These are phyloP conservation scores for Dysmachus trigonus DNA, from an alignment of 2,888 invertebrate species.

Conservation along the genomic window DNA sequence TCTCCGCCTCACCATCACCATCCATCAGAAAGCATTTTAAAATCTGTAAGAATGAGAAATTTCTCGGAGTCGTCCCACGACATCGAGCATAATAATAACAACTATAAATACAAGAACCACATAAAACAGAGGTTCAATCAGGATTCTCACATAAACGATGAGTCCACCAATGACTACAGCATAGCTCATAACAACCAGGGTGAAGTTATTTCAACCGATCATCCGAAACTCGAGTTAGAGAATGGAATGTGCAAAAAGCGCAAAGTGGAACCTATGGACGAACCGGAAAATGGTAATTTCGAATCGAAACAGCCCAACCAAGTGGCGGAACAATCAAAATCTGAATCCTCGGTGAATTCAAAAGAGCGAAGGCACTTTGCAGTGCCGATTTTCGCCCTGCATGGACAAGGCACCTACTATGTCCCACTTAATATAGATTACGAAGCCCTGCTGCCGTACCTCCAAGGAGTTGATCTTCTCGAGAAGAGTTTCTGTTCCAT, in stretches of 20 bases:
- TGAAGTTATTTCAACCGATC: neutral
- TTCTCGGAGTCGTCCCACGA: conserved; percentile 64
- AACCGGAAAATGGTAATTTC: neutral
- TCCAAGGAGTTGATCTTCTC: conserved; percentile 70
- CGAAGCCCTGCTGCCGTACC: conserved; percentile 74
- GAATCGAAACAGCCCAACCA: neutral
- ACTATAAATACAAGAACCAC: conserved; percentile 94
- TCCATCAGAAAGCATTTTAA: conserved; percentile 47
- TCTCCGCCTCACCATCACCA: conserved; percentile 55
- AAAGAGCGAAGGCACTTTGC: conserved; percentile 60
- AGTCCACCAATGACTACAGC: conserved; percentile 63
- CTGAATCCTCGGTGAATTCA: conserved; percentile 46
- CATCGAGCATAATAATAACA: conserved; percentile 65
- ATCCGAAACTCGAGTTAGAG: neutral
- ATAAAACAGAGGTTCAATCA: conserved; percentile 87
- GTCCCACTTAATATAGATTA: conserved; percentile 85
- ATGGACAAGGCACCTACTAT: conserved; percentile 88
- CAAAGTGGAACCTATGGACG: conserved; percentile 19
- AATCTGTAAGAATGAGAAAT: conserved; percentile 59
- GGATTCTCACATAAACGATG: conserved; percentile 64
- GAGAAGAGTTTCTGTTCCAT: conserved; percentile 67
- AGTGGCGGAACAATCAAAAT: conserved; percentile 43
- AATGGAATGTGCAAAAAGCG: conserved; percentile 31
- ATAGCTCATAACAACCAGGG: conserved; percentile 54
- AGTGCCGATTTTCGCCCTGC: conserved; percentile 89